A percentile compares a stretch with the other conserved stretches of the same genome.
These are phyloP conservation scores for Trypoxylon attenuatum DNA, from an alignment of 2,888 invertebrate genomes.

Conservation along the genomic window DNA sequence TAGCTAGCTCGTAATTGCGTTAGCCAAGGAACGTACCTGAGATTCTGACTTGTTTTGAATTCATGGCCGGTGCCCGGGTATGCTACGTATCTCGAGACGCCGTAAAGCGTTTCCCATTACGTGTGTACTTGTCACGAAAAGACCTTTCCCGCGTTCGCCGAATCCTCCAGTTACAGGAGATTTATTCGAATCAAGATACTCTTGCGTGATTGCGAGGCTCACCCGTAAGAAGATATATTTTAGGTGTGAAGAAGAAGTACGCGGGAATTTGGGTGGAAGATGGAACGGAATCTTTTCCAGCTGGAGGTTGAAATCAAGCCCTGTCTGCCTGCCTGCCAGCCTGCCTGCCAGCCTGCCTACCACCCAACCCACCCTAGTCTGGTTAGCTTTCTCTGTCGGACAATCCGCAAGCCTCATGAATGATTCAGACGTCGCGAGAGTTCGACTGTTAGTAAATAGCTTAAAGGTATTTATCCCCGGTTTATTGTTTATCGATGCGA, in stretches of 20 bases:
- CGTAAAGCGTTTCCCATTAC: conserved; percentile 53
- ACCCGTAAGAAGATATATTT: conserved; percentile 54
- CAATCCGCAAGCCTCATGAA: conserved; percentile 28
- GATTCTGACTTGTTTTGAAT: conserved; percentile 51
- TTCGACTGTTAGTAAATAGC: conserved; percentile 11
- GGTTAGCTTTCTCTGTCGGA: conserved; percentile 11
- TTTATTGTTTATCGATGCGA: conserved; percentile 6
- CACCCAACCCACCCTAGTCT: conserved; percentile 18
- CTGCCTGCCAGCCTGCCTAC: conserved; percentile 2
- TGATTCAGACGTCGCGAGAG: conserved; percentile 12
- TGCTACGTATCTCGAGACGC: conserved; percentile 34
- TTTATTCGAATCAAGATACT: conserved; percentile 67
- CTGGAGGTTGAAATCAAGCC: conserved; percentile 31
- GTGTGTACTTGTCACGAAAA: conserved; percentile 55
- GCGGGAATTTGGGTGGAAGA: conserved; percentile 36
- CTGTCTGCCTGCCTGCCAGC: conserved; percentile 22
- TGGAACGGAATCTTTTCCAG: conserved; percentile 35
- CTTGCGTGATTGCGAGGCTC: conserved; percentile 48
- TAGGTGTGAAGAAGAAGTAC: conserved; percentile 50
- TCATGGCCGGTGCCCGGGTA: conserved; percentile 42
- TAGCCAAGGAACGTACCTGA: conserved; percentile 18
- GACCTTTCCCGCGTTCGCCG: conserved; percentile 33
- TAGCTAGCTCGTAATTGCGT: conserved; percentile 48
- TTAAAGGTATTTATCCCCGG: background rate
- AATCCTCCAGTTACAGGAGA: conserved; percentile 60